Evolutionary conservation across 1,140 invertebrate species (phyloP), one percentile per base, ranked within the genome.

Genomic region (Drosophila tsacasi): DNA sequence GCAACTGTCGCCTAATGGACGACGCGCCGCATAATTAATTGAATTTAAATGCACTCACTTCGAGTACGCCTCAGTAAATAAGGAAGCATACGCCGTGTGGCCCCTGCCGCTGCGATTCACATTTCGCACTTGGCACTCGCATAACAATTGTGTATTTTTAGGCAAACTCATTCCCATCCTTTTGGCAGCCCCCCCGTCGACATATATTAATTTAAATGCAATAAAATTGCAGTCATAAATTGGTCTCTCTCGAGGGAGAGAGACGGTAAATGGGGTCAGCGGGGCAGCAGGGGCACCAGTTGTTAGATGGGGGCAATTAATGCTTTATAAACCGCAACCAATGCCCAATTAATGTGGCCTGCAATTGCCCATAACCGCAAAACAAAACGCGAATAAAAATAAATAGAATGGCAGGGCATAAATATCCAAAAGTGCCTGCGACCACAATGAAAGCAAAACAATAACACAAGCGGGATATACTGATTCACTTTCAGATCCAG

Each of bases 41-140:
- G 67, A 68, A 90, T 79, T 84, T 79, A 81, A 87, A 87, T 89
- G 83, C 84, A 87, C 76, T 80, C 67, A 79, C 50, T 82, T 68
- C 37, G 55, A 54, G 62, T 49, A 46, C 49, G 54, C 39, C 55
- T 25, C 63, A 82, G 58, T 87, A 74, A 71, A 54, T 60, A 68
- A 64, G 76, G 76, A 86, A 87, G 62, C n/a, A 64, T 74, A 67
- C 75, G 78, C 65, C 57, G 46, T 54, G 73, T 65, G 57, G 44
- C 50, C 76, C 52, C 52, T 17, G 30, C 8, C 52, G 15, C 25
- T 17, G 15, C 23, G 35, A 39, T n/a, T 44, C 62, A 37, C 58
- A 47, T 37, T 47, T 40, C 32, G 50, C 49, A 68, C 59, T 84
- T 77, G 76, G 81, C 81, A 80, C 71, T 49, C 32, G 30, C 39